Evolutionary conservation across 1,140 invertebrate species (phyloP).

Genomic region (Contarinia nasturtii): DNA sequence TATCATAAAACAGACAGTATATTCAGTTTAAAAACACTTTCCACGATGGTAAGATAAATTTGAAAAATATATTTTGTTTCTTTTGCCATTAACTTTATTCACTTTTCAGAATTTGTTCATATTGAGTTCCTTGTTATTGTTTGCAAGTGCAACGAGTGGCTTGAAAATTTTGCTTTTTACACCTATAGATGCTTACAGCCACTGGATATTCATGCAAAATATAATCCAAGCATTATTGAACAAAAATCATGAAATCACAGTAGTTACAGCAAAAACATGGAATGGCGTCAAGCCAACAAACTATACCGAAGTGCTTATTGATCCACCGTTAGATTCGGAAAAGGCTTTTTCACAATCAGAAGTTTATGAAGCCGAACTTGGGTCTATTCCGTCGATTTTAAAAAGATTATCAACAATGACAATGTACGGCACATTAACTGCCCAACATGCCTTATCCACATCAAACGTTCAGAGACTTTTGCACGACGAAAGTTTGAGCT

Average conservation of each 20-base stretch:
- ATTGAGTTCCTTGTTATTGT: background rate
- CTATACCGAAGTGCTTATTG: constrained; percentile 28
- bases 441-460: constrained; percentile 27
- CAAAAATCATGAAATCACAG: constrained; percentile 37
- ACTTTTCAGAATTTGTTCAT: background rate
- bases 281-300: constrained; percentile 13
- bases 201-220: constrained; percentile 31
- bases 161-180: background rate
- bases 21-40: no score
- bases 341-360: background rate
- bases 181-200: constrained; percentile 10
- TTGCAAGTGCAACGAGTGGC: background rate
- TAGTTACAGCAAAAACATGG: constrained; percentile 24
- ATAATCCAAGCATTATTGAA: constrained; percentile 31
- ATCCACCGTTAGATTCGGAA: constrained; percentile 10
- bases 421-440: constrained; percentile 11
- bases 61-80: no score
- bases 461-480: constrained; percentile 25
- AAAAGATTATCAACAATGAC: background rate
- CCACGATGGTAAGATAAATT: no score
- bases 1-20: no score
- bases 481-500: constrained; percentile 22
- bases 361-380: background rate
- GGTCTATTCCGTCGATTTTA: no score
- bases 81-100: no score